A percentile compares a stretch with the other conserved stretches of the same genome.
phyloP scores from a whole-genome alignment of 64 coral and sea anemone genomes.

The Orbicella faveolata region DNA sequence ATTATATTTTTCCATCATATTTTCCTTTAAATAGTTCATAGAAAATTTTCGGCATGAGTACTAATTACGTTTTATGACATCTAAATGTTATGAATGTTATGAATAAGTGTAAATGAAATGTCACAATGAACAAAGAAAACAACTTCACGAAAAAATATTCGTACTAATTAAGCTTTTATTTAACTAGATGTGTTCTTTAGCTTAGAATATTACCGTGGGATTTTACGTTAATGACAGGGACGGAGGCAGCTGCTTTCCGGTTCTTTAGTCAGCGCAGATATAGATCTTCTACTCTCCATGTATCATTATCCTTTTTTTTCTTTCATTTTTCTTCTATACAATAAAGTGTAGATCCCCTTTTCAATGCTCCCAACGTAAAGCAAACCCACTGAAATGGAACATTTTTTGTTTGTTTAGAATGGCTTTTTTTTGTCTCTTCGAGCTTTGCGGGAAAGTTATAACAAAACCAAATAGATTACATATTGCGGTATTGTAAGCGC shows the following conservation, averaged over 20 bases:
- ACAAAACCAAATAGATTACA: no score
- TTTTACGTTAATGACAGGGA: not conserved
- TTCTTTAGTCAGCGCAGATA: not conserved
- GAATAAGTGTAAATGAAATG: not conserved
- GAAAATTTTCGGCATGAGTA: not conserved
- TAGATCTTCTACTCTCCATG: not conserved
- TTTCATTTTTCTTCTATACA: no score
- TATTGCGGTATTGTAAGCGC: no score
- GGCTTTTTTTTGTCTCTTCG: no score
- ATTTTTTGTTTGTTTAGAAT: no score
- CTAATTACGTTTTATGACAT: no score
- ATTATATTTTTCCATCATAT: no score
- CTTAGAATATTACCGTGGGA: not conserved
- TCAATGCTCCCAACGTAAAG: no score
- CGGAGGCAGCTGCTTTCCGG: not conserved
- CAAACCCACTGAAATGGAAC: no score
- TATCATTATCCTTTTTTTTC: not conserved
- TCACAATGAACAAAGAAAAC: not conserved
- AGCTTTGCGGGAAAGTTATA: no score
- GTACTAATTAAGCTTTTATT: constrained; percentile 11
- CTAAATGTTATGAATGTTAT: not conserved
- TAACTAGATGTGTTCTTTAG: not conserved
- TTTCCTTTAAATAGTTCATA: not conserved
- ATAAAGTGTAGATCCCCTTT: no score
- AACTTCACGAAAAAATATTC: not conserved